Evolutionary conservation across 2,888 invertebrate genomes (phyloP), one percentile per base, ranked within the genome.

Genomic region (Leptopilina drosophilae): DNA sequence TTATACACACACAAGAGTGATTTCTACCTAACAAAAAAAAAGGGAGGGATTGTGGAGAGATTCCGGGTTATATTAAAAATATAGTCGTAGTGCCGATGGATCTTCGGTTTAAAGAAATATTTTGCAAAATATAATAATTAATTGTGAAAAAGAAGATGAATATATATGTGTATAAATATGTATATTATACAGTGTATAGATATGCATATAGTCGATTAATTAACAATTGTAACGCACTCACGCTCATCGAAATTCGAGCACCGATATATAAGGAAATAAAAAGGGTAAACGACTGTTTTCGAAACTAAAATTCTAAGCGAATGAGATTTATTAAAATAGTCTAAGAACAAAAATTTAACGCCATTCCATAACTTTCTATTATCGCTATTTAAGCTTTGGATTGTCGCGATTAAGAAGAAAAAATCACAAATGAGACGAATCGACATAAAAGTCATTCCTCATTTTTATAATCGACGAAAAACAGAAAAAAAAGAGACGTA

Each of bases 21-120:
- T 80, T 87, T 87, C 87, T 88, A 88, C 88, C 89, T 87, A 87
- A 20, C 20, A 20, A 20, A 20, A 20, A 20, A 87, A 49, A 49
- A 42, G 49, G 49, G 12, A 62, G 86, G 84, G 83, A 86, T 82
- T 73, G 81, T 81, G 84, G 78, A 85, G 87, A 87, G 84, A 88
- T 85, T 86, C 82, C 85, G 85, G 81, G 84, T 88, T 89, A 87
- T 90, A 90, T 89, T 87, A 88, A 59, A n/a, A 59, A n/a, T 89
- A 88, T 87, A 87, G 88, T 86, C 87, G 87, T 89, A 87, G 83
- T 83, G 85, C 80, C 85, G 86, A 83, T 77, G 81, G 82, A 83
- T 83, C 83, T 83, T 86, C 85, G 87, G 85, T 84, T 49, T 83
- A 87, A 86, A 85, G 84, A 88, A 86, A 87, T 88, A 88, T 89